Base-by-base conservation (phyloP, 2,797 vertebrate genomes). In the Melanotaenia nigrans region DNA sequence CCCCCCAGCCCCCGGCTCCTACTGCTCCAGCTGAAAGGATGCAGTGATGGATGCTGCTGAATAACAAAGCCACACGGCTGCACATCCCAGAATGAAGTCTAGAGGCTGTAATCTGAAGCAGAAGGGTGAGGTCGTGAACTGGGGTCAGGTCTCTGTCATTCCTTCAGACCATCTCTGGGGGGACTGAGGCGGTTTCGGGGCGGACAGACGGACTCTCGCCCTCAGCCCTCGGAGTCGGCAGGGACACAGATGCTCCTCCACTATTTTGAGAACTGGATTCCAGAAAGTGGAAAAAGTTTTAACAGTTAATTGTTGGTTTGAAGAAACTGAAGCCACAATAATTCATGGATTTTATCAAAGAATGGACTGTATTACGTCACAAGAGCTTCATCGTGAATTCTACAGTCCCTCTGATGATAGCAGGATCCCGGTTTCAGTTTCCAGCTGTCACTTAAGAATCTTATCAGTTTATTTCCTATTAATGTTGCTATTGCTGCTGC, bases 251-350 rank as follows among this genome's bases (percentile, higher is more conserved):
- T 82, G 81, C 84, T 83, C 73, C 76, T 65, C 49, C 33, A 75
- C 91, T 91, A 90, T 91, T 90, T 83, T 84, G 77, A 84, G 84
- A 84, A 25, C n/a, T 18, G 30, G 59, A 82, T 66, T 83, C 81
- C 82, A 74, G 77, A 64, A 76, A 66, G 66, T 13, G 63, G 67
- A 70, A 58, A 33, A 28, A 8, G 8, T 51, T 49, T 51, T 51
- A 22, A 25, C 22, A 13, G 49, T 22, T 25, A 53, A 53, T 3
- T 8, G 45, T n/a, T n/a, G 6, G 20, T n/a, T 25, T 25, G 22
- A 53, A 53, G 22, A 22, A 51, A 51, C 5, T 49, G n/a, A 51
- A 10, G 22, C 14, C 40, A 42, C 40, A 42, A 42, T 42, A 42
- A 16, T 16, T 42, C 14, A 42, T 16, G 1, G 14, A 12, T 24